phyloP scores from a whole-genome alignment of 1,140 invertebrate species.

The Temnothorax longispinosus region DNA sequence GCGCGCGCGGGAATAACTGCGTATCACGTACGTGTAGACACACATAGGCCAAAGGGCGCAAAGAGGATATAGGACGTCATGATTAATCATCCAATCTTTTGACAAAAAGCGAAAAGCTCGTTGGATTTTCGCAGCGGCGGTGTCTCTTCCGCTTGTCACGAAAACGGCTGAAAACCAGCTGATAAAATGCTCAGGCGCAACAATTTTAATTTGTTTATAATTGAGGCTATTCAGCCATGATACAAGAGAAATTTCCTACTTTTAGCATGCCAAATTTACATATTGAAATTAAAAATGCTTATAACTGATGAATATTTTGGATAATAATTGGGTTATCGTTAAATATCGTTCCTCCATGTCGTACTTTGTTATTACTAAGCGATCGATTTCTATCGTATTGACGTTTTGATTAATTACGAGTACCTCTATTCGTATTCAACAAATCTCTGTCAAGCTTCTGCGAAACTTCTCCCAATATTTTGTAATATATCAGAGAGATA shows the following conservation, averaged over 20 bases:
- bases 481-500: not conserved
- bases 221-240: not conserved
- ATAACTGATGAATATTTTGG: not conserved
- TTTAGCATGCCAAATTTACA: not conserved
- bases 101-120: conserved; percentile 67
- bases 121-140: conserved; percentile 60
- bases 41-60: not conserved
- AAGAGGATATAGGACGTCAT: conserved; percentile 22
- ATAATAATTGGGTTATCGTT: conserved; percentile 14
- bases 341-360: not conserved
- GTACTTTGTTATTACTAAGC: not conserved
- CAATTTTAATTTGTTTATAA: conserved; percentile 62
- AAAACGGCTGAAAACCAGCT: conserved; percentile 35
- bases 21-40: conserved; percentile 14
- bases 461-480: not conserved
- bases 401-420: conserved; percentile 22
- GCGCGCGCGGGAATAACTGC: conserved; percentile 12
- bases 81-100: conserved; percentile 73
- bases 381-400: not conserved
- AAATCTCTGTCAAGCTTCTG: not conserved
- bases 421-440: not conserved
- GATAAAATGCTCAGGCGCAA: conserved; percentile 49
- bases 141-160: conserved; percentile 44
- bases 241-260: not conserved
- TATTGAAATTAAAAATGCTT: not conserved